A percentile compares a stretch with the other conserved stretches of the same genome.
Evolutionary conservation across 2,113 vertebrate genomes (phyloP).

Genomic region (Sander lucioperca): DNA sequence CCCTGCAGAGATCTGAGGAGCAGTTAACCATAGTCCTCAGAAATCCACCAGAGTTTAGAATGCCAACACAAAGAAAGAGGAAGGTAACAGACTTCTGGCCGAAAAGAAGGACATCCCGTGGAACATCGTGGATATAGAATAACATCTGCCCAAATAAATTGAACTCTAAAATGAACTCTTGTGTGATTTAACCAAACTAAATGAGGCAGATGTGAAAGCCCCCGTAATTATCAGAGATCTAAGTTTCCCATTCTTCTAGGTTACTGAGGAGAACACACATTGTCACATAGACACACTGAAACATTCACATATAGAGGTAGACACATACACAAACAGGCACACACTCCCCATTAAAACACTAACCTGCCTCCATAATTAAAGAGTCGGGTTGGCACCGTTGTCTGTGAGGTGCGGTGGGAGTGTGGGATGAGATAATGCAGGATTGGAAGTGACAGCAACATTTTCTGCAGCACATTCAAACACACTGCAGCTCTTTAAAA

Average conservation of each 20-base stretch:
- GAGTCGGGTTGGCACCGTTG: slow-evolving; percentile 32
- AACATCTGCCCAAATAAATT: too few species aligned
- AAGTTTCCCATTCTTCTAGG: neutral
- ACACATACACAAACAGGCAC: slow-evolving; percentile 34
- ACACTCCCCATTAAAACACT: slow-evolving; percentile 58
- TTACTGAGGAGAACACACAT: neutral
- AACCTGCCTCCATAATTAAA: slow-evolving; percentile 70
- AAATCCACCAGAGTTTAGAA: too few species aligned
- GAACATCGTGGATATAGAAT: too few species aligned
- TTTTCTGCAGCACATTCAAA: slow-evolving; percentile 64
- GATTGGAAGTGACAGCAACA: slow-evolving; percentile 76
- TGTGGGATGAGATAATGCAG: slow-evolving; percentile 51
- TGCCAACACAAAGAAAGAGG: too few species aligned
- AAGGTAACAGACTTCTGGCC: too few species aligned
- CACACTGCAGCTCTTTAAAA: slow-evolving; percentile 71
- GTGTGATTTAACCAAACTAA: too few species aligned
- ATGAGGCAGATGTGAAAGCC: too few species aligned
- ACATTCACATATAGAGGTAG: neutral
- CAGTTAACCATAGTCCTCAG: too few species aligned
- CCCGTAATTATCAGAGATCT: neutral
- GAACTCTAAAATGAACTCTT: too few species aligned
- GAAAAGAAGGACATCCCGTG: too few species aligned
- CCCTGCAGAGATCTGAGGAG: too few species aligned
- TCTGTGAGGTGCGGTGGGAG: slow-evolving; percentile 50
- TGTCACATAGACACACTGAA: neutral